phyloP scores from a whole-genome alignment of 2,888 invertebrate genomes.

The Calliopum simillimum region DNA sequence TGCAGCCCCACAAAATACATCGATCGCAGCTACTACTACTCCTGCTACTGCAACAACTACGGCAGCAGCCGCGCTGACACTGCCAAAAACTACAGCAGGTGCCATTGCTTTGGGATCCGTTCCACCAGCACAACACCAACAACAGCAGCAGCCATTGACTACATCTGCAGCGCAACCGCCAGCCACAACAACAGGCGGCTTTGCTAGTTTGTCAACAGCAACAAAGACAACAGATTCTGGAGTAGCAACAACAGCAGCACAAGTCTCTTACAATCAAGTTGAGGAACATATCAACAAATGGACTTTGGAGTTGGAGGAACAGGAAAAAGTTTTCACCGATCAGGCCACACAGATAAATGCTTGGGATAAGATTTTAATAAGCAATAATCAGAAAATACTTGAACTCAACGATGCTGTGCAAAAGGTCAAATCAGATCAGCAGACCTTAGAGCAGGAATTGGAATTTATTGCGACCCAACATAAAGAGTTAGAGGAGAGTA shows the following conservation, averaged over 20 bases:
- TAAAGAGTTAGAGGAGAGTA: slow-evolving; percentile 88
- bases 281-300: slow-evolving; percentile 94
- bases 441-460: slow-evolving; percentile 89
- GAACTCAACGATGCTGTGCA: slow-evolving; percentile 89
- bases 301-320: slow-evolving; percentile 87
- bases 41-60: slow-evolving; percentile 43
- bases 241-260: slow-evolving; percentile 69
- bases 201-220: slow-evolving; percentile 55
- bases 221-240: slow-evolving; percentile 70
- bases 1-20: not conserved
- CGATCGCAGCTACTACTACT: slow-evolving; percentile 37
- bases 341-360: slow-evolving; percentile 96
- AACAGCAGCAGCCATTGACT: slow-evolving; percentile 20
- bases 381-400: slow-evolving; percentile 93
- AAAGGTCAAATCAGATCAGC: slow-evolving; percentile 88
- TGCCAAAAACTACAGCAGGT: slow-evolving; percentile 18
- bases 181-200: slow-evolving; percentile 46
- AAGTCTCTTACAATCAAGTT: slow-evolving; percentile 82
- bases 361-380: slow-evolving; percentile 91
- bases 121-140: slow-evolving; percentile 16
- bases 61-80: slow-evolving; percentile 41
- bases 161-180: slow-evolving; percentile 41
- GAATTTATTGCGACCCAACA: slow-evolving; percentile 95
- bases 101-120: not conserved
- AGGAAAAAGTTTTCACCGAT: slow-evolving; percentile 87